Evolutionary conservation across 2,888 invertebrate species (phyloP), one percentile per base, ranked within the genome.

Genomic region (Cerastis leucographa): DNA sequence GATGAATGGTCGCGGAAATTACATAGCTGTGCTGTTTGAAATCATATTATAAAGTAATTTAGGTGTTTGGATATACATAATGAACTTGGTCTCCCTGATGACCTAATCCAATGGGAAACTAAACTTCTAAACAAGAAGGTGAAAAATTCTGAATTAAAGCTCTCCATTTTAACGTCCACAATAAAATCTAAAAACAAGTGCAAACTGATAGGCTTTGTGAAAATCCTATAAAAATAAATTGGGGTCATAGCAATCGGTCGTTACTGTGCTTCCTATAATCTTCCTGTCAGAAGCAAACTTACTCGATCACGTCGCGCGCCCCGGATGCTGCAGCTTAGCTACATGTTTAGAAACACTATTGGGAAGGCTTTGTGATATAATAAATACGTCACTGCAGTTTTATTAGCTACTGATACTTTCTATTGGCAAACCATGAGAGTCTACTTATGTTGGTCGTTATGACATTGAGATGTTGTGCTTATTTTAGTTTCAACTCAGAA

Each of bases 241-340:
- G 89, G 87, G 92, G 91, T 92, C 91, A 90, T 86, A 92, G 90
- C 90, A 90, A 92, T 90, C 91, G 88, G 89, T 91, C 90, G 92
- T 92, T 91, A 90, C 89, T 89, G 89, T 91, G 90, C 91, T 91
- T 91, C 91, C 91, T 92, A 94, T 94, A 95, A 95, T 94, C 94
- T 92, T 89, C 91, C 93, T 94, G 95, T 94, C 95, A 93, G 90
- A 92, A 91, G 90, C 93, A 93, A 92, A 91, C 92, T 86, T 86
- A 89, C 88, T 90, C 90, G 91, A 92, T 91, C 90, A 90, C 77
- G 82, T 64, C 71, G 77, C 61, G 40, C 56, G 71, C 59, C 70
- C 62, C 70, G 90, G 90, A 86, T 89, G 89, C 89, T 86, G 84
- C 87, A 85, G 89, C 86, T 90, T 89, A 86, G 66, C 84, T 75